Conservation (phyloP, 2,888 invertebrate genomes). For the Drosophila rubida region DNA sequence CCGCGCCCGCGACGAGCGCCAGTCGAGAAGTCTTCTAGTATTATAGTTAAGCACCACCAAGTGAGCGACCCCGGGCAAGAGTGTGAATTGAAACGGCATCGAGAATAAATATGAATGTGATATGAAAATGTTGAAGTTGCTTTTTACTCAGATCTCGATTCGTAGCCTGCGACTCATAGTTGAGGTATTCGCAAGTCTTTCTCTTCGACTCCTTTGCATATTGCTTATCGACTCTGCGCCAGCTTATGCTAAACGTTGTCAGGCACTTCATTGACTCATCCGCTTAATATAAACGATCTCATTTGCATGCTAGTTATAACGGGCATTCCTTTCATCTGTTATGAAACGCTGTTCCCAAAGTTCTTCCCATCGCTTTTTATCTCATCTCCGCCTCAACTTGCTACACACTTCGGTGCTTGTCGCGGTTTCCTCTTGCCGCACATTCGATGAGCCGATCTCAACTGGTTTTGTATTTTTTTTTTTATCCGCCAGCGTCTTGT, state of each 20-base stretch:
- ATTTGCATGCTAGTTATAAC: no score
- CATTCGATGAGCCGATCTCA: not conserved
- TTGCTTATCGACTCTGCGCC: no score
- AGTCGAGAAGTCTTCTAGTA: constrained; percentile 62
- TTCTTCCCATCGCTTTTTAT: constrained; percentile 1
- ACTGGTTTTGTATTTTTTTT: constrained; percentile 1
- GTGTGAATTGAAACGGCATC: constrained; percentile 52
- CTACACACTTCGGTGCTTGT: not conserved
- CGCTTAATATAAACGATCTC: not conserved
- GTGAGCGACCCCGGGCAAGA: not conserved
- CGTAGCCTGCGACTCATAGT: no score
- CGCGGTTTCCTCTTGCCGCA: not conserved
- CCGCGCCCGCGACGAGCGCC: not conserved
- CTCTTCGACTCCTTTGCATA: no score
- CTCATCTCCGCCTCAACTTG: not conserved
- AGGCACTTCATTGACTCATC: not conserved
- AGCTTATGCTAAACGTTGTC: not conserved
- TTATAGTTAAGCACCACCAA: constrained; percentile 69
- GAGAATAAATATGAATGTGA: constrained; percentile 62
- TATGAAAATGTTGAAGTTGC: constrained; percentile 36
- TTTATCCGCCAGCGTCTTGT: not conserved
- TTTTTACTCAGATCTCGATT: no score
- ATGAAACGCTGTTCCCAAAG: not conserved
- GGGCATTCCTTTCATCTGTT: not conserved
- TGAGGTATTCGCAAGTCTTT: no score